Base-by-base conservation (phyloP, 2,888 invertebrate species). In the Cybosia mesomella region DNA sequence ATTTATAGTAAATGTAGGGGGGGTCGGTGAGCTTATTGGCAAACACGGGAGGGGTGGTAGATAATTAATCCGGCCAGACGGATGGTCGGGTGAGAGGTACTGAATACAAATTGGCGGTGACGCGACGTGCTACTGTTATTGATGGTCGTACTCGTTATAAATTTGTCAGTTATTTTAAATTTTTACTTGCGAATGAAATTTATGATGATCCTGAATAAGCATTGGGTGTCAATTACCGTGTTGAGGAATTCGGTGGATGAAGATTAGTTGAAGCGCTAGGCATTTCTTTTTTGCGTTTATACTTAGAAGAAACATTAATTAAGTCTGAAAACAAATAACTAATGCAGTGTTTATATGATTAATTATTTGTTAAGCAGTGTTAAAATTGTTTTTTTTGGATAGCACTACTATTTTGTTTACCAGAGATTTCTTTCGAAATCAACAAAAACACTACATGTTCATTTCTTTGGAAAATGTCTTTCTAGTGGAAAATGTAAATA, bases 31-130 rank as follows among this genome's bases (percentile, higher is more conserved):
- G 89, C 92, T 94, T 92, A 94, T 94, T 94, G 93, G 91, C 89
- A 93, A 94, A 93, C 94, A 93, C 91, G 87, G 78, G 90, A 85
- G 92, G 91, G 91, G 88, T 82, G 85, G 82, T 76, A 86, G 92
- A 92, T 94, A 94, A 94, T 95, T 95, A 94, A 93, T 94, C 94
- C 91, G 89, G 91, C 87, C 89, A 91, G 93, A 92, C 93, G 89
- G 89, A 91, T 90, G 88, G 88, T 79, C 79, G 80, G 79, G 76
- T 78, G 82, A 79, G 85, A 89, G 89, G 88, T 84, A 84, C 81
- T 77, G 94, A 93, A 95, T 95, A 95, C 92, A 92, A 94, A 95
- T 92, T 87, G 80, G 73, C 49, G 78, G 82, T 79, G 82, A 78
- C 80, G 84, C 81, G 82, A 76, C 83, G 79, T 77, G 83, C 75